Evolutionary conservation across 2,113 vertebrate genomes (phyloP), one percentile per base, ranked within the genome.

Genomic region (Mesitornis unicolor): DNA sequence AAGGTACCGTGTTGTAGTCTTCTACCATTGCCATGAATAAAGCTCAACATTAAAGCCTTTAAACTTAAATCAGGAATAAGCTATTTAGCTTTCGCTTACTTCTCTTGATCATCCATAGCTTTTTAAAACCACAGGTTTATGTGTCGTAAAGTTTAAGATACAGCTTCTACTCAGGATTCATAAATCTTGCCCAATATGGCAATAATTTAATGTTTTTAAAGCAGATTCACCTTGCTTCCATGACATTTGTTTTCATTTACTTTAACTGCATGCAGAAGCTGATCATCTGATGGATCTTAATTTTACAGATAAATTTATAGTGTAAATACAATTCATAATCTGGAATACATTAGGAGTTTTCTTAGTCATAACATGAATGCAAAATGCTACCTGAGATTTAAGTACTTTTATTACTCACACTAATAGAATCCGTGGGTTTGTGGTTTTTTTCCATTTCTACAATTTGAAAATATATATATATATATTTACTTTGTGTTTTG

Each of bases 1-100:
- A 40, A 21, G 7, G 28, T 29, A 43, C 7, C 1, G 0, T 11
- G 16, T 26, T 68, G 26, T 33, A 56, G 20, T 11, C 14, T 35
- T 29, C 51, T 40, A 2, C n/a, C 36, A 9, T 11, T 76, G 31
- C 42, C 19, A 9, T 10, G 18, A 87, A 53, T 4, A 11, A 70
- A 64, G 24, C 6, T 53, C 56, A 78, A 12, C 2, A 6, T 12
- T 4, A 51, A 24, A 73, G 29, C 24, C 51, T 60, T 45, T 6
- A 2, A 56, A 65, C 35, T 43, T 21, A 60, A 8, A 40, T 16
- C 35, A 51, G 21, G 74, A 70, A 61, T 6, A 65, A 86, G 3
- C 14, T 51, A 20, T 7, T 38, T 14, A 36, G 35, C 8, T 63
- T 53, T 67, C 67, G 6, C 16, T 68, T 48, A 70, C 73, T 57